phyloP scores from a whole-genome alignment of 2,797 vertebrate genomes.

The Anableps anableps region DNA sequence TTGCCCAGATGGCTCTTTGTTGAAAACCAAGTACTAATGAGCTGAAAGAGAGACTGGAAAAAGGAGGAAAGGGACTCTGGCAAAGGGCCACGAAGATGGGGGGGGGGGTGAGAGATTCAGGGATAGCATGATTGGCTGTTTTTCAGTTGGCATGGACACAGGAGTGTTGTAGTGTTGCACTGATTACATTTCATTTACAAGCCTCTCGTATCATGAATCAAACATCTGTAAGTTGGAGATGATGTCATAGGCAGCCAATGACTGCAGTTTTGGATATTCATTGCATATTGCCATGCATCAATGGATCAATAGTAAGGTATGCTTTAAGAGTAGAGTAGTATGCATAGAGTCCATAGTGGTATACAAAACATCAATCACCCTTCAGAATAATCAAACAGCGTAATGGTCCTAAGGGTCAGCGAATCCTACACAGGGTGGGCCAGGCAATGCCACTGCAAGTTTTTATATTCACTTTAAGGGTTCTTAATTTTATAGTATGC shows the following conservation, averaged over 20 bases:
- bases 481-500: slow-evolving; percentile 7
- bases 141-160: slow-evolving; percentile 60
- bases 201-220: slow-evolving; percentile 25
- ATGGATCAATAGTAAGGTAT: slow-evolving; percentile 60
- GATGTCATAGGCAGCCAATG: slow-evolving; percentile 59
- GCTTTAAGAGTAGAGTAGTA: too few relatives aligned
- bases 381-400: slow-evolving; percentile 61
- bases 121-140: slow-evolving; percentile 39
- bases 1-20: slow-evolving; percentile 81
- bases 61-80: slow-evolving; percentile 71
- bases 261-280: slow-evolving; percentile 62
- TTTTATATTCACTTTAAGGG: slow-evolving; percentile 56
- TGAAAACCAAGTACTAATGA: slow-evolving; percentile 86
- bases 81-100: slow-evolving; percentile 40
- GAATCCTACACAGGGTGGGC: slow-evolving; percentile 24
- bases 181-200: slow-evolving; percentile 66
- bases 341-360: slow-evolving; percentile 48
- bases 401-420: slow-evolving; percentile 44
- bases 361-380: slow-evolving; percentile 59
- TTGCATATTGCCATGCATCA: slow-evolving; percentile 50
- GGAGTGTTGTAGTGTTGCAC: slow-evolving; percentile 53
- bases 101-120: slow-evolving; percentile 25
- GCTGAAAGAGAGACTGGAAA: slow-evolving; percentile 75
- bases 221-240: slow-evolving; percentile 56
- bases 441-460: slow-evolving; percentile 57